These are phyloP conservation scores for Eulemur mongoz DNA, from an alignment of 2,797 vertebrate genomes.

Conservation along the genomic window DNA sequence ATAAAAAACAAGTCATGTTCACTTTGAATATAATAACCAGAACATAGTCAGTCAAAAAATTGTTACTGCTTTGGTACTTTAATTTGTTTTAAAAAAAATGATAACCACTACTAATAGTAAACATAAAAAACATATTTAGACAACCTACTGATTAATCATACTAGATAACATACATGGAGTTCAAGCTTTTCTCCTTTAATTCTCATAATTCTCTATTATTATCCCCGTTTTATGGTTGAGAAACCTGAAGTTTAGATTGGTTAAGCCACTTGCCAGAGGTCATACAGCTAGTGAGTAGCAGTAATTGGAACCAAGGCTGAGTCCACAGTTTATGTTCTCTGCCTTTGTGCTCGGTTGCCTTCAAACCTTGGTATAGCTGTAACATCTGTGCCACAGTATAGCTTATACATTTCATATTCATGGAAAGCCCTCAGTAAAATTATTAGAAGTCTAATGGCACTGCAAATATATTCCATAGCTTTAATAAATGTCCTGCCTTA, in stretches of 20 bases:
- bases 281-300: background rate
- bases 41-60: background rate
- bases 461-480: background rate
- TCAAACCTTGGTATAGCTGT: background rate
- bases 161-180: background rate
- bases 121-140: background rate
- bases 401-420: background rate
- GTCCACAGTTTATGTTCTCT: background rate
- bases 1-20: background rate
- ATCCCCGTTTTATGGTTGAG: background rate
- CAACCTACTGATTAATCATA: background rate
- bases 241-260: background rate
- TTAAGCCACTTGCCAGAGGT: background rate
- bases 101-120: background rate
- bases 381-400: background rate
- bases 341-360: background rate
- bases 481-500: background rate
- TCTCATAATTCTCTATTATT: background rate
- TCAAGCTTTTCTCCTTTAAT: conserved; percentile 4
- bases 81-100: background rate
- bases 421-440: background rate
- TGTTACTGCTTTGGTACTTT: background rate
- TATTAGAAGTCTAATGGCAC: background rate
- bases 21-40: conserved; percentile 7
- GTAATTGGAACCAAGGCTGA: background rate